Conservation (phyloP, 1,140 invertebrate species). For the Dryas iulia region DNA sequence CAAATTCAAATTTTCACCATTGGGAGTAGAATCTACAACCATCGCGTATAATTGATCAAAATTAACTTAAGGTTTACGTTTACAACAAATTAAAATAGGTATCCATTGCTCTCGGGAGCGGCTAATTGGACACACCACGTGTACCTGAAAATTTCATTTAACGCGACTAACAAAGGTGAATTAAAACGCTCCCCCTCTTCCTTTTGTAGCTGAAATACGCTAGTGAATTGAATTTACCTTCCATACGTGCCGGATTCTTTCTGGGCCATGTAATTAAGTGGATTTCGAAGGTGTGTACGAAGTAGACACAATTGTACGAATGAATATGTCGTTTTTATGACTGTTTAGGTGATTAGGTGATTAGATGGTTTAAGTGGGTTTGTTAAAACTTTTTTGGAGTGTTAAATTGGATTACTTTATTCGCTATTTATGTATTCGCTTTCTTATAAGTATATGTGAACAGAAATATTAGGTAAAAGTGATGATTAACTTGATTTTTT, state of each 20-base stretch:
- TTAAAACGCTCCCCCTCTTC: slow-evolving; percentile 4
- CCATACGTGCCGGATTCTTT: slow-evolving; percentile 10
- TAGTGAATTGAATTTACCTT: slow-evolving; percentile 18
- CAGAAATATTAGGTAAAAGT: no score
- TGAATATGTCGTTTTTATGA: background rate
- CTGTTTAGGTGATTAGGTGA: background rate
- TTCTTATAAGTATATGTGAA: no score
- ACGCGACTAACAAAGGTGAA: slow-evolving; percentile 10
- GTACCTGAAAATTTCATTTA: slow-evolving; percentile 19
- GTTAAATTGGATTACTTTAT: no score
- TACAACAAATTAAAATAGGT: slow-evolving; percentile 3
- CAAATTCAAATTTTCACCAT: background rate
- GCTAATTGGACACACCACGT: slow-evolving; percentile 16
- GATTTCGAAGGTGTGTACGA: slow-evolving; percentile 1
- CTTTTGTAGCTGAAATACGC: slow-evolving; percentile 12
- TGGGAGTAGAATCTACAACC: background rate
- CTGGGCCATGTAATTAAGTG: slow-evolving; percentile 10
- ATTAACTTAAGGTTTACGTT: background rate
- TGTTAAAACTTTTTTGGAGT: no score
- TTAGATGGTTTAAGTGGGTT: background rate
- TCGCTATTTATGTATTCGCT: no score
- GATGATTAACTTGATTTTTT: no score
- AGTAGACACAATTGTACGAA: background rate
- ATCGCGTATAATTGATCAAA: background rate
- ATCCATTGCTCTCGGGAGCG: slow-evolving; percentile 5